Base-by-base conservation (phyloP, 2,888 invertebrate species). In the Apotomis capreana region DNA sequence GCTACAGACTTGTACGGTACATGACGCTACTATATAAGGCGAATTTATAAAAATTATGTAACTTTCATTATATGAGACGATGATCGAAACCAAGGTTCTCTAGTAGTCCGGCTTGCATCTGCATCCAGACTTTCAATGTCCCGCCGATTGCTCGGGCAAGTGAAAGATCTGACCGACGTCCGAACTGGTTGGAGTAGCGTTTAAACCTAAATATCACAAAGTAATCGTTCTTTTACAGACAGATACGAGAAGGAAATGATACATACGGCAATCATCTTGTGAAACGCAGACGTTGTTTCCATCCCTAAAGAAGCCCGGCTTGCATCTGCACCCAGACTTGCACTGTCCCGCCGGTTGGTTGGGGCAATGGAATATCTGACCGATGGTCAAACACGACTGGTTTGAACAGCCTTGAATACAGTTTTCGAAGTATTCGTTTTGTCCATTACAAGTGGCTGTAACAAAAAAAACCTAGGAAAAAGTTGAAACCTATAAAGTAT, bases 341-440 rank as follows among this genome's bases (percentile, higher is more conserved):
- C 40, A 40, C 40, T 40, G 40, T 4, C 40, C 40, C 5, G 5
- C 1, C 40, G 5, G 40, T 49, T 26, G 57, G 6, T 46, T 1
- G 9, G 58, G 67, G 37, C 67, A 67, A 5, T 36, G 3, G 26
- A 26, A 36, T 12, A n/a, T 49, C 44, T 67, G 13, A 12, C 57
- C 57, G 10, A 67, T 64, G 10, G 13, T 40, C 3, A 2, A 9
- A n/a, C 64, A 64, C 15, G 37, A 40, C 40, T 64, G 64, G 37
- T 37, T 64, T 13, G n/a, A 4, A 40, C 64, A 64, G 3, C 54
- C 54, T 5, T 9, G 4, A 5, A 64, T 64, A 6, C 64, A 64
- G 3, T 52, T 54, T 2, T 64, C 64, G 68, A 80, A 87, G 69
- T 81, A 84, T 70, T 87, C 87, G 49, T 86, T 70, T 0, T 75